Evolutionary conservation across 2,113 vertebrate species (phyloP), one percentile per base, ranked within the genome.

Genomic region (Ursus arctos): DNA sequence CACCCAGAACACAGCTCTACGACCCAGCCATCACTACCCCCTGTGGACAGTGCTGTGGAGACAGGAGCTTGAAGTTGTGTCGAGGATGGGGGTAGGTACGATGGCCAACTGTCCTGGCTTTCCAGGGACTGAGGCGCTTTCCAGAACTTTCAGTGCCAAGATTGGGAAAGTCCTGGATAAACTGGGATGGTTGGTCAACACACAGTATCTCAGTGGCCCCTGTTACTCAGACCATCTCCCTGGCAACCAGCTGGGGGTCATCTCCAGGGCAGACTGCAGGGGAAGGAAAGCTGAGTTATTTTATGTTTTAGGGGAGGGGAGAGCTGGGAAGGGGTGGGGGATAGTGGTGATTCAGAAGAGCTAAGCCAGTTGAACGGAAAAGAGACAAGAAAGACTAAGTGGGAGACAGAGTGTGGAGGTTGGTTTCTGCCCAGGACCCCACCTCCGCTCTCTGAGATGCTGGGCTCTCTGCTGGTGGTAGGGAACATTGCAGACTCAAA

Each of bases 181-280:
- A 40, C 36, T 24, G 43, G 4, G 63, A 33, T 49, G 43, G 57
- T 21, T 72, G 80, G 47, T 88, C 76, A 88, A 31, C 24, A 63
- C 18, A 31, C 67, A 61, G 47, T 77, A 92, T 13, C 76, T 96
- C 65, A 40, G 14, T 59, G 36, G 36, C 84, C 85, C 82, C 43
- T 63, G 67, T 84, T 91, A 43, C 92, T 94, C 61, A 55, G 65
- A 51, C 26, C 12, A 43, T 97, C 91, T 95, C 90, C 76, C 53
- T 79, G 88, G 72, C 61, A 97, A 97, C 90, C 61, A 65, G 43
- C 49, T 47, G 24, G 85, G 86, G 91, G 76, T 87, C 79, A 96
- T 77, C 36, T 95, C 47, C 16, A 92, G 80, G 96, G 79, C 77
- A 95, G 72, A 51, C 16, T 79, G 61, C 57, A 88, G 28, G 16